A percentile compares a stretch with the other conserved stretches of the same genome.
Conservation (phyloP, 2,797 vertebrate genomes). For the Pangasius djambal region DNA sequence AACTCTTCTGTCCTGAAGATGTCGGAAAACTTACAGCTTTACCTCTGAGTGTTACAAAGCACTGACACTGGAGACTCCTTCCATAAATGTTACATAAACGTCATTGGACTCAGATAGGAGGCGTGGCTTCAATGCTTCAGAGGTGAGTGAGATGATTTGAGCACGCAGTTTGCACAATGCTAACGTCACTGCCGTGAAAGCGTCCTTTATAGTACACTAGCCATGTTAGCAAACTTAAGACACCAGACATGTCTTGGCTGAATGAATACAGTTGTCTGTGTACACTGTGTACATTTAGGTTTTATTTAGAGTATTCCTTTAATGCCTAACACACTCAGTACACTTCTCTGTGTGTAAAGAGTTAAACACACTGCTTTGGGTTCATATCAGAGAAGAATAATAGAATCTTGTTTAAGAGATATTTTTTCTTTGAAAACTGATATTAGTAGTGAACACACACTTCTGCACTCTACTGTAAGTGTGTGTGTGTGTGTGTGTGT, state of each 20-base stretch:
- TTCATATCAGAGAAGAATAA: not conserved
- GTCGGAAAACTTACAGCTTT: not conserved
- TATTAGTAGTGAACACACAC: slow-evolving; percentile 1
- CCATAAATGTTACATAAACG: not conserved
- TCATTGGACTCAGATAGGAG: not conserved
- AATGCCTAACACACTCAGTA: not conserved
- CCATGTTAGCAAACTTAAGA: not conserved
- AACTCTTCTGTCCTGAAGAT: not conserved
- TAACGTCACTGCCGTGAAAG: not conserved
- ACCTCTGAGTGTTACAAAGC: not conserved
- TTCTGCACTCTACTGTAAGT: not conserved
- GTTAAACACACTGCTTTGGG: not conserved
- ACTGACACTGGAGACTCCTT: not conserved
- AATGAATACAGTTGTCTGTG: not conserved
- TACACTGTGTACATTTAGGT: not conserved
- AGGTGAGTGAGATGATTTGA: not conserved
- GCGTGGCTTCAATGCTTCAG: not conserved
- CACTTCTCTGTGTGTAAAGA: not conserved
- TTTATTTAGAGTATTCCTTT: not conserved
- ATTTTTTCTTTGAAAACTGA: not conserved
- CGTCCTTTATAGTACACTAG: too few relatives aligned
- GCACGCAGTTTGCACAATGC: not conserved
- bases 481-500: slow-evolving; percentile 25
- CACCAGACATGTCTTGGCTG: not conserved
- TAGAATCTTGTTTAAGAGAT: not conserved